Conservation (phyloP, 2,113 vertebrate species). For the Mesocricetus auratus region DNA sequence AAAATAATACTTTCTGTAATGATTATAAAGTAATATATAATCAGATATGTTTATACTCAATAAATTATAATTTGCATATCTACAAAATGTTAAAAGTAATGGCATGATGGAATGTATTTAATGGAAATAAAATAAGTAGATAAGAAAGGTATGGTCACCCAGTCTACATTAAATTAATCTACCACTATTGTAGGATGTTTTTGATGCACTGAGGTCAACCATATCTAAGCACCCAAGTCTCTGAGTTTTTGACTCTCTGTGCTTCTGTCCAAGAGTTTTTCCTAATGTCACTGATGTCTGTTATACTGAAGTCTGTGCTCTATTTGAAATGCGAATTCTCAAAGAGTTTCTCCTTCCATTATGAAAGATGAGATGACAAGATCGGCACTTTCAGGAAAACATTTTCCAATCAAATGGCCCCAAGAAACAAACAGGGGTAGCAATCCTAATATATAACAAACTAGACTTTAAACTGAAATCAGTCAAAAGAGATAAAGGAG, state of each 20-base stretch:
- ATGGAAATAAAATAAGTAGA: neutral
- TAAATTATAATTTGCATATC: neutral
- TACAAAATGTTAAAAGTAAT: neutral
- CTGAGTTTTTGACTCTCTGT: neutral
- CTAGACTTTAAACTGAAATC: too few relatives aligned
- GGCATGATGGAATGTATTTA: neutral
- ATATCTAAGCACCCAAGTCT: neutral
- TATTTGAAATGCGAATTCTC: neutral
- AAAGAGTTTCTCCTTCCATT: neutral
- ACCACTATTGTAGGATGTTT: neutral
- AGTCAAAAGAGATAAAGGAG: too few relatives aligned
- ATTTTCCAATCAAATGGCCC: too few relatives aligned
- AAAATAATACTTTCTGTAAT: neutral
- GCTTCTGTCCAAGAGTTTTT: neutral
- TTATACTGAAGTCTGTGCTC: neutral
- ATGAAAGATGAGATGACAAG: neutral
- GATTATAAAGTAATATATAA: neutral
- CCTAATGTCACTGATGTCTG: neutral
- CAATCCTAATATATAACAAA: too few relatives aligned
- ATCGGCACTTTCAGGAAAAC: too few relatives aligned
- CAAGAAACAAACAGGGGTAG: too few relatives aligned
- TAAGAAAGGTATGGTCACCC: neutral
- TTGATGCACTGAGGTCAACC: neutral
- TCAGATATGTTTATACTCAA: neutral
- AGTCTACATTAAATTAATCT: neutral